Evolutionary conservation across 1,140 invertebrate species (phyloP).

Genomic region (Batillaria attramentaria): DNA sequence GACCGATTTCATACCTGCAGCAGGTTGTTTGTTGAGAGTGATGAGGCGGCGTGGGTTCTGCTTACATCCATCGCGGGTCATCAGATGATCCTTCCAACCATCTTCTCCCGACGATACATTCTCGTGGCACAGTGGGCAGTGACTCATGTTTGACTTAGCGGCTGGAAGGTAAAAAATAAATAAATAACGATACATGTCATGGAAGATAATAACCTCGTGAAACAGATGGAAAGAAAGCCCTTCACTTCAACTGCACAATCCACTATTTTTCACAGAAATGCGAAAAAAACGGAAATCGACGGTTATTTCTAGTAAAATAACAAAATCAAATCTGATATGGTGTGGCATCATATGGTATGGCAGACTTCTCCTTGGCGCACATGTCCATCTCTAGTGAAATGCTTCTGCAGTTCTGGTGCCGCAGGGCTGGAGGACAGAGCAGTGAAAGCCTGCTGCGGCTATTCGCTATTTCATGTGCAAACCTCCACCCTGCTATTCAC

Average conservation of each 20-base stretch:
- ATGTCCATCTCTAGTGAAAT: too few relatives aligned
- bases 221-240: not conserved
- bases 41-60: slow-evolving; percentile 67
- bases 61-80: slow-evolving; percentile 72
- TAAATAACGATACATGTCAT: not conserved
- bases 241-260: not conserved
- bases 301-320: too few relatives aligned
- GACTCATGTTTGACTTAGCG: slow-evolving; percentile 68
- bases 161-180: slow-evolving; percentile 54
- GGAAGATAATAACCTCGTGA: not conserved
- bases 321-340: too few relatives aligned
- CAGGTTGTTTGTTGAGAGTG: slow-evolving; percentile 59
- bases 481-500: too few relatives aligned
- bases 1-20: not conserved
- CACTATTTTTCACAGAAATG: too few relatives aligned
- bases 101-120: slow-evolving; percentile 77
- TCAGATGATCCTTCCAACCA: slow-evolving; percentile 80
- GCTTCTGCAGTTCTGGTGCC: too few relatives aligned
- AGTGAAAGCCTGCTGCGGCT: too few relatives aligned
- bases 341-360: too few relatives aligned
- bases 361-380: too few relatives aligned
- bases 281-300: too few relatives aligned
- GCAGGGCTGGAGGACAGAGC: too few relatives aligned
- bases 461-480: too few relatives aligned
- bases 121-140: slow-evolving; percentile 84